These are phyloP conservation scores for Cheilosia vernalis DNA, from an alignment of 2,888 invertebrate genomes.

Conservation along the genomic window DNA sequence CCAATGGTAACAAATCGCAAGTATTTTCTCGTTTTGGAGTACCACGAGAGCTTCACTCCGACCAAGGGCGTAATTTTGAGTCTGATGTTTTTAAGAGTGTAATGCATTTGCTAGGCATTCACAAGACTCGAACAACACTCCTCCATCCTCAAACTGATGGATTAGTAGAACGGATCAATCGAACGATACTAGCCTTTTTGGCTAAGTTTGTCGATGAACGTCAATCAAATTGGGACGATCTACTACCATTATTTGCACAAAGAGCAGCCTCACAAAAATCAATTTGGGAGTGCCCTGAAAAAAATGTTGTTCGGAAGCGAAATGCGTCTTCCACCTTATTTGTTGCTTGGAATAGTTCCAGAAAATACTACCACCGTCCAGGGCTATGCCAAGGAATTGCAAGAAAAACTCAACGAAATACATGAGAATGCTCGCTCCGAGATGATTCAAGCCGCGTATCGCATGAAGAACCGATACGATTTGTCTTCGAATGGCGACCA, in stretches of 20 bases:
- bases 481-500: too few species aligned
- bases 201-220: too few species aligned
- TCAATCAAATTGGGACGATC: too few species aligned
- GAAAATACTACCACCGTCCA: not conserved
- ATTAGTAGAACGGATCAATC: too few species aligned
- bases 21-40: not conserved
- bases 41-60: slow-evolving; percentile 13
- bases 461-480: too few species aligned
- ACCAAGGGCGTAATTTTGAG: slow-evolving; percentile 13
- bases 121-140: not conserved
- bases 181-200: too few species aligned
- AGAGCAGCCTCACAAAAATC: not conserved
- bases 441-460: too few species aligned
- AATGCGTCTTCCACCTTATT: not conserved
- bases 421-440: too few species aligned
- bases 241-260: not conserved
- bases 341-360: too few species aligned
- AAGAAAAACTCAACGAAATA: not conserved
- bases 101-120: too few species aligned
- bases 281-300: not conserved
- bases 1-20: not conserved
- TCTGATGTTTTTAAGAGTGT: too few species aligned
- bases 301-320: not conserved
- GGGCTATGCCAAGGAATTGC: not conserved
- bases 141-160: too few species aligned